Base-by-base conservation (phyloP, 2,113 vertebrate species). In the Bettongia penicillata region DNA sequence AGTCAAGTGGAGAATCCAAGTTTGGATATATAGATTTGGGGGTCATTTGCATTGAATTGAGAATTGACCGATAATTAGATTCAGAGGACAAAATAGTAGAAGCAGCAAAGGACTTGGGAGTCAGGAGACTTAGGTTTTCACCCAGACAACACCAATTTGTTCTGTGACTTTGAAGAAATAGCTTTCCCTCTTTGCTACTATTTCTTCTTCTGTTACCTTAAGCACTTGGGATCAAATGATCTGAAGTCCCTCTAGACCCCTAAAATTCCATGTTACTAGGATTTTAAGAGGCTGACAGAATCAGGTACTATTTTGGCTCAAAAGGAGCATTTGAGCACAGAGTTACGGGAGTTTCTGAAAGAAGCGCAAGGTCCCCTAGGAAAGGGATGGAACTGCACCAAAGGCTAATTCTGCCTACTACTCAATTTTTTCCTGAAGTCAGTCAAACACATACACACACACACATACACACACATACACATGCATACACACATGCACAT, bases 181-280 rank as follows among this genome's bases (percentile, higher is more conserved):
- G 50, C 93, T 92, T 94, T 48, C 31, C 47, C 53, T 92, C 43
- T 93, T 12, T 89, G 61, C 49, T 37, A 68, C 91, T 61, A n/a
- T 49, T 94, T 51, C 93, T 31, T 37, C 47, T 31, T 93, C 37
- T 92, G 7, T 90, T 93, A 94, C 90, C 90, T 91, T 84, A 51
- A 96, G 1, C 2, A n/a, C 61, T 77, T 94, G 43, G 43, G 19
- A 68, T 51, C 91, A 93, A 94, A 90, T 90, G 53, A 57, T 95
- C 92, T 84, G 94, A 95, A 8, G 92, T 50, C 93, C 50, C 96
- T 51, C 93, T 28, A 94, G 92, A 47, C 23, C 68, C n/a, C 37
- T 51, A 93, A 47, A 84, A 93, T 84, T 52, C 11, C 24, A 52
- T 89, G 61, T 84, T 93, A 89, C 68, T 93, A 84, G n/a, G 68